These are phyloP conservation scores for Mohoua ochrocephala DNA, from an alignment of 2,113 vertebrate genomes.

Conservation along the genomic window DNA sequence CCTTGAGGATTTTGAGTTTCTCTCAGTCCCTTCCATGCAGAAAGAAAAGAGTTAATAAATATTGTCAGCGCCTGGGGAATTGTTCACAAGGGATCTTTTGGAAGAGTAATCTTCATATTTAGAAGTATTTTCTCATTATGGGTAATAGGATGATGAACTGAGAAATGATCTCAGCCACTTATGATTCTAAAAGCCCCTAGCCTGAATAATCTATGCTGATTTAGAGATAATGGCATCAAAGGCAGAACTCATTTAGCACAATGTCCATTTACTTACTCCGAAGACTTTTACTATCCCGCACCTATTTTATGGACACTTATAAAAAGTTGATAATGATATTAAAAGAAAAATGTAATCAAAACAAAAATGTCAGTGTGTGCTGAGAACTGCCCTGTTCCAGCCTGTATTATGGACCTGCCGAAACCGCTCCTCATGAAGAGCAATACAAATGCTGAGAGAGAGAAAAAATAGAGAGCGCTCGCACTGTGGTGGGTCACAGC, in stretches of 20 bases:
- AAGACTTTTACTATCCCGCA: conserved; percentile 64
- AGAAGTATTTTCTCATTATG: conserved; percentile 75
- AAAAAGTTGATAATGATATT: conserved; percentile 57
- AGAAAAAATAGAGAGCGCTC: background rate
- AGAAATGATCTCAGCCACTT: conserved; percentile 74
- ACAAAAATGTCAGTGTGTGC: background rate
- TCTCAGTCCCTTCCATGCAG: background rate
- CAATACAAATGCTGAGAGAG: background rate
- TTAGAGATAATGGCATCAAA: conserved; percentile 71
- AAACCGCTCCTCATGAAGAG: background rate
- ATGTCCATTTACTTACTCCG: conserved; percentile 69
- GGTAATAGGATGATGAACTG: conserved; percentile 76
- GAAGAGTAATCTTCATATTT: conserved; percentile 70
- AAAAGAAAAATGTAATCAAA: background rate
- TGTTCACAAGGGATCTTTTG: conserved; percentile 64
- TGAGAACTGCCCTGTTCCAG: background rate
- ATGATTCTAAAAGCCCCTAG: conserved; percentile 68
- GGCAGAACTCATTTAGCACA: conserved; percentile 75
- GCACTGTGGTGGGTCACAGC: background rate
- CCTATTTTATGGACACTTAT: conserved; percentile 26
- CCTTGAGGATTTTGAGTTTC: background rate
- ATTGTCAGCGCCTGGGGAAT: conserved; percentile 33
- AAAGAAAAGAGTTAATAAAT: conserved; percentile 58
- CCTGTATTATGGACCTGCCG: background rate
- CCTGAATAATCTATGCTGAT: conserved; percentile 71